A percentile compares a stretch with the other conserved stretches of the same genome.
Conservation (phyloP, 2,888 invertebrate genomes). For the Rotaria magnacalcarata region DNA sequence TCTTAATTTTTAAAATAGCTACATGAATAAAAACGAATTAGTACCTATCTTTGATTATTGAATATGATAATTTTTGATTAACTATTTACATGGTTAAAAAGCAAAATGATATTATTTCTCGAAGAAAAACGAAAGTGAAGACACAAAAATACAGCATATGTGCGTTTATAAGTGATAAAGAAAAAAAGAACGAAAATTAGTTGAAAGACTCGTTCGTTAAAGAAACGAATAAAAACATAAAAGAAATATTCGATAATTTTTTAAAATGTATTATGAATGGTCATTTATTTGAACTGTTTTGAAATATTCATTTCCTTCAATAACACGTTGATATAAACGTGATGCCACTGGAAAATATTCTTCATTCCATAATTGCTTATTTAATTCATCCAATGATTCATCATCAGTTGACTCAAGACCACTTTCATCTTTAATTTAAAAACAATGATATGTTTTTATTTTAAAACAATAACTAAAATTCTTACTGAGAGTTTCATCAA, state of each 20-base stretch:
- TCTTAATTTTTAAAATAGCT: no score
- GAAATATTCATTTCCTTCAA: neutral
- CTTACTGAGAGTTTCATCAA: conserved; percentile 37
- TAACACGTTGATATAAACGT: conserved; percentile 54
- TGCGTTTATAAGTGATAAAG: neutral
- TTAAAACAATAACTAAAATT: neutral
- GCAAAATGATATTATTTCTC: neutral
- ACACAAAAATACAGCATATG: neutral
- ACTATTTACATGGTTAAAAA: neutral
- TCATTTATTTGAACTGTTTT: neutral
- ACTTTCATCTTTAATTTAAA: conserved; percentile 29
- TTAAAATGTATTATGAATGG: neutral
- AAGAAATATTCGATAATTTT: neutral
- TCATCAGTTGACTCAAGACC: conserved; percentile 47
- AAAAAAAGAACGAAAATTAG: neutral
- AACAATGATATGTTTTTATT: conserved; percentile 32
- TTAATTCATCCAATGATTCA: conserved; percentile 52
- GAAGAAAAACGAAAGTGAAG: neutral
- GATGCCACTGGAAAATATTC: conserved; percentile 57
- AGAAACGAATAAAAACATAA: conserved; percentile 3
- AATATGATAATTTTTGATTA: neutral
- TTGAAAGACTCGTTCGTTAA: neutral
- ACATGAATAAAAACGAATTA: neutral
- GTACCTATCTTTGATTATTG: neutral
- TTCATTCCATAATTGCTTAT: conserved; percentile 54